Evolutionary conservation across 2,888 invertebrate species (phyloP).

Genomic region (Apeira syringaria): DNA sequence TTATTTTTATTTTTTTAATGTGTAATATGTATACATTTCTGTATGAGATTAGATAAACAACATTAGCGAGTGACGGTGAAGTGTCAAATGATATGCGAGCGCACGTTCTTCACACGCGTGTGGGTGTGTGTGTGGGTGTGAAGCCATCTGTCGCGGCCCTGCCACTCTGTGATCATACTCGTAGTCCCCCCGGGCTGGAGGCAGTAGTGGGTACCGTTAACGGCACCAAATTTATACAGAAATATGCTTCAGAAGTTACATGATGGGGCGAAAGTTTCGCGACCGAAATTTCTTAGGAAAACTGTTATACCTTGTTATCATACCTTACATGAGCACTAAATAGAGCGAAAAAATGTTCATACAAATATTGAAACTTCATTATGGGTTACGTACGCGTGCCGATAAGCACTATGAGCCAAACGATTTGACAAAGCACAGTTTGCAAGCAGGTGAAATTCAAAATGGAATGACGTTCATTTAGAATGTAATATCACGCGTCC

Average conservation of each 20-base stretch:
- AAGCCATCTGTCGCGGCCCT: conserved; percentile 1
- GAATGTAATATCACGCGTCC: too few relatives aligned
- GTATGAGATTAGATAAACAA: conserved; percentile 15
- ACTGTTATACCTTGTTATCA: neutral
- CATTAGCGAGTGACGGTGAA: conserved; percentile 17
- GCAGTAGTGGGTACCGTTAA: conserved; percentile 4
- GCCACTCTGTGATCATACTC: conserved; percentile 15
- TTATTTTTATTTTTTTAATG: too few relatives aligned
- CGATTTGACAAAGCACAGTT: too few relatives aligned
- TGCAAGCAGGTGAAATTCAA: too few relatives aligned
- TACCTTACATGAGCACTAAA: neutral
- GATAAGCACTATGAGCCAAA: too few relatives aligned
- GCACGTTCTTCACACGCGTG: conserved; percentile 15
- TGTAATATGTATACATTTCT: too few relatives aligned
- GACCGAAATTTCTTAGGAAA: neutral
- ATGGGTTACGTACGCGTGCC: too few relatives aligned
- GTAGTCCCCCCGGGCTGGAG: neutral
- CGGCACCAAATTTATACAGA: conserved; percentile 10
- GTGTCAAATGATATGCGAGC: conserved; percentile 16
- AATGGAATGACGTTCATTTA: too few relatives aligned
- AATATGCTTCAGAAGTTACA: conserved; percentile 5
- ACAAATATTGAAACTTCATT: too few relatives aligned
- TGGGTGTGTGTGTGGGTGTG: conserved; percentile 4
- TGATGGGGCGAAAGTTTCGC: neutral
- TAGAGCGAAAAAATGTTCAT: too few relatives aligned